Base-by-base conservation (phyloP, 2,888 invertebrate genomes). In the Cheilosia urbana region DNA sequence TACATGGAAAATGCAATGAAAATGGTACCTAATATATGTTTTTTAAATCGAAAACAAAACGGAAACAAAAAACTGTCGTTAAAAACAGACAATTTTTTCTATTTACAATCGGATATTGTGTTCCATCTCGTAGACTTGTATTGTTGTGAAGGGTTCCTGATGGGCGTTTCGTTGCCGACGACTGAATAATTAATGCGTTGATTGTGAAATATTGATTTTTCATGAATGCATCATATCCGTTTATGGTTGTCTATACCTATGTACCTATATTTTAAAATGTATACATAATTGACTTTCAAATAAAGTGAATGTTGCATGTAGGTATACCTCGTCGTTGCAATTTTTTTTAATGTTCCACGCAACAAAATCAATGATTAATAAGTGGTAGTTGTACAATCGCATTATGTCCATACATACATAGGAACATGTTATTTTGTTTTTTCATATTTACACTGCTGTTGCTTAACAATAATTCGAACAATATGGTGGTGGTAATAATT, bases 91-190 rank as follows among this genome's bases (percentile, higher is more conserved):
- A 73, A 65, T 71, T 73, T 81, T 81, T 51, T 51, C 42, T 66
- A 81, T 85, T 66, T 81, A 85, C 81, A 81, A 76, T 85, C 51
- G 58, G 13, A 49, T 34, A 11, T 11, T 37, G 53, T 42, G n/a
- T 75, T 81, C 81, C 81, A 85, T 85, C 81, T 85, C 76, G 53
- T 81, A 66, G 71, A 27, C 85, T 66, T 85, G 85, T 81, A 85
- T 85, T 85, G 85, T 77, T 85, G 85, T 85, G 81, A 85, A 85
- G 71, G 13, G 76, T 51, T 57, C 78, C 58, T 66, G 24, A n/a
- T n/a, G 58, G 42, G 15, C 45, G 34, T 57, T 55, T 21, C 63
- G 42, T 47, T 72, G 66, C 62, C 60, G 77, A 45, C 15, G 62
- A 42, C 21, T 73, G 63, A 68, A 53, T 73, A 76, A 81, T 62